These are phyloP conservation scores for Dendrocopos noguchii DNA, from an alignment of 2,113 vertebrate genomes.

Conservation along the genomic window DNA sequence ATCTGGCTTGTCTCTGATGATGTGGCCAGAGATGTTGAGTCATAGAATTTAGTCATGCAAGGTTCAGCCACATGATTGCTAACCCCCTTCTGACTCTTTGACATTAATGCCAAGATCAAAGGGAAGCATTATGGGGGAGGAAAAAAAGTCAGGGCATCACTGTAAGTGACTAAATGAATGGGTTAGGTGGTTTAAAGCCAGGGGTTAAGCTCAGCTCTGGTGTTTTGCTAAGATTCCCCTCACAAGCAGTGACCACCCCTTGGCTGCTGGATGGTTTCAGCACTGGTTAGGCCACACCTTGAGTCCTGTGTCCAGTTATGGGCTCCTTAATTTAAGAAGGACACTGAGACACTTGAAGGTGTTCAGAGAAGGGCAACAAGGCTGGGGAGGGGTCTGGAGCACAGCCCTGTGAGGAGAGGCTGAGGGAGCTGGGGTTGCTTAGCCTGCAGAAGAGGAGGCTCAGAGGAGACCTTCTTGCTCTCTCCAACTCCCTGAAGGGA, in stretches of 20 bases:
- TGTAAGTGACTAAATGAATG: not conserved
- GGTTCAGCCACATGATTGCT: not conserved
- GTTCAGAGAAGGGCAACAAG: too few species aligned
- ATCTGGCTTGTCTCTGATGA: not conserved
- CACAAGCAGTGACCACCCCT: not conserved
- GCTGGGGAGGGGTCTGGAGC: too few species aligned
- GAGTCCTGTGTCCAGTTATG: too few species aligned
- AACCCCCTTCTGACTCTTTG: not conserved
- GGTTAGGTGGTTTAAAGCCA: not conserved
- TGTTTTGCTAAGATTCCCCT: not conserved
- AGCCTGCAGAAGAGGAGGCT: too few species aligned
- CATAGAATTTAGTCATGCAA: slow-evolving; percentile 10
- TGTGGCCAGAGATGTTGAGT: not conserved
- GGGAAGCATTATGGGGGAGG: not conserved
- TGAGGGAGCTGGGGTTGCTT: too few species aligned
- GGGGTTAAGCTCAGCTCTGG: not conserved
- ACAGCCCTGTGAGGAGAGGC: too few species aligned
- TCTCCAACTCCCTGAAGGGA: too few species aligned
- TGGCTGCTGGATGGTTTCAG: not conserved
- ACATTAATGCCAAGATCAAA: not conserved
- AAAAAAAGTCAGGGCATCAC: not conserved
- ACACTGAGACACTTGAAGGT: too few species aligned
- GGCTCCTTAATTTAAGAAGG: too few species aligned
- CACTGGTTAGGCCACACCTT: too few species aligned
- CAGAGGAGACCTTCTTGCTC: too few species aligned